Evolutionary conservation across 2,797 vertebrate genomes (phyloP).

Genomic region (Syngnathus acus): DNA sequence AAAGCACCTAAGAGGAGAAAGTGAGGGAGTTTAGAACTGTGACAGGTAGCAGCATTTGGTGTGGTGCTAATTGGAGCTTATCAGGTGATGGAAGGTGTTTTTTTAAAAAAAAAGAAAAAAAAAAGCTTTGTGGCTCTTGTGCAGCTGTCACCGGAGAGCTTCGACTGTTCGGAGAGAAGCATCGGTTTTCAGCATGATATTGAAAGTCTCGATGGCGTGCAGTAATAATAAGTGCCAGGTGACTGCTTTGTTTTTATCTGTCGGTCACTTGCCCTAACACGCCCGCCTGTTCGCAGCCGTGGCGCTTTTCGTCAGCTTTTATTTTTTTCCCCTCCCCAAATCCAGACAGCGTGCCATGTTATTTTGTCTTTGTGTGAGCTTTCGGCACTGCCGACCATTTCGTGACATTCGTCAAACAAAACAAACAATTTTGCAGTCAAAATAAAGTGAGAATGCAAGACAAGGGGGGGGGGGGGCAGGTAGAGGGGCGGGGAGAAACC

Average conservation of each 20-base stretch:
- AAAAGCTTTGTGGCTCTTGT: slow-evolving; percentile 63
- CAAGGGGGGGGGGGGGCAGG: slow-evolving; percentile 19
- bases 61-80: slow-evolving; percentile 67
- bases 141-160: slow-evolving; percentile 32
- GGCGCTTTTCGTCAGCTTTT: neutral
- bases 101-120: neutral
- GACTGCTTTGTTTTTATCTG: slow-evolving; percentile 1
- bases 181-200: slow-evolving; percentile 36
- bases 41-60: slow-evolving; percentile 47
- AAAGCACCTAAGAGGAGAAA: slow-evolving; percentile 25
- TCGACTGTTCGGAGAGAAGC: slow-evolving; percentile 18
- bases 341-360: slow-evolving; percentile 7
- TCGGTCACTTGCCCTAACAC: neutral
- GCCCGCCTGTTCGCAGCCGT: neutral
- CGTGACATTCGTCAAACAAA: neutral
- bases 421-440: neutral
- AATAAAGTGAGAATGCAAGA: neutral
- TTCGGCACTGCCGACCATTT: neutral
- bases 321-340: neutral
- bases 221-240: neutral
- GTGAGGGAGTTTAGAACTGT: slow-evolving; percentile 16
- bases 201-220: neutral
- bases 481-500: slow-evolving; percentile 50
- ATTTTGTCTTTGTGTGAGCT: slow-evolving; percentile 15
- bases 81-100: slow-evolving; percentile 58